Evolutionary conservation across 2,888 invertebrate genomes (phyloP).

Genomic region (Aproaerema taeniolella): DNA sequence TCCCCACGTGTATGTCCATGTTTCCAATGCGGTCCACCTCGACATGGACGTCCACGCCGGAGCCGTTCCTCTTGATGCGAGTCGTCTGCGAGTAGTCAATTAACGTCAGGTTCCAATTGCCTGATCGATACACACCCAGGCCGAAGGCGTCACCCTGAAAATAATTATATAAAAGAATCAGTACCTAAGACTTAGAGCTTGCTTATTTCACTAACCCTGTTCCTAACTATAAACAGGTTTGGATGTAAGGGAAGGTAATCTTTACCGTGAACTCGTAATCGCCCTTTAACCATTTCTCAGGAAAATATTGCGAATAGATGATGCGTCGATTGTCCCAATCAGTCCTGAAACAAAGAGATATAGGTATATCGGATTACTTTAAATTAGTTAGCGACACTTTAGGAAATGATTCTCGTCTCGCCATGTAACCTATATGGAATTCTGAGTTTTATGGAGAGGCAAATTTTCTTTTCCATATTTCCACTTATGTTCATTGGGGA

Average conservation of each 20-base stretch:
- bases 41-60: slow-evolving; percentile 78
- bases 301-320: slow-evolving; percentile 88
- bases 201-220: too few relatives aligned
- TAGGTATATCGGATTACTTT: too few relatives aligned
- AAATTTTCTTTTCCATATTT: too few relatives aligned
- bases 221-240: too few relatives aligned
- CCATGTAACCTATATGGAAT: too few relatives aligned
- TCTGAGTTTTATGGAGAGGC: too few relatives aligned
- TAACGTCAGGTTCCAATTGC: slow-evolving; percentile 86
- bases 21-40: slow-evolving; percentile 86
- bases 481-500: too few relatives aligned
- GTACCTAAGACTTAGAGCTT: too few relatives aligned
- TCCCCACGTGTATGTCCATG: slow-evolving; percentile 86
- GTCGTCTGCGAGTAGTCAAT: slow-evolving; percentile 84
- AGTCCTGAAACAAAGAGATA: slow-evolving; percentile 73
- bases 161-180: too few relatives aligned
- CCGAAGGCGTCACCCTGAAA: slow-evolving; percentile 78
- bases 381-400: too few relatives aligned
- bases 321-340: slow-evolving; percentile 81
- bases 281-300: slow-evolving; percentile 86
- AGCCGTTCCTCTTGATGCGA: slow-evolving; percentile 75
- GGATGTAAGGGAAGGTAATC: too few relatives aligned
- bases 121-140: slow-evolving; percentile 78
- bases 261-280: slow-evolving; percentile 66
- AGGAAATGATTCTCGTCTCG: too few relatives aligned